Evolutionary conservation across 1,140 invertebrate genomes (phyloP).

Genomic region (Bombus balteatus): DNA sequence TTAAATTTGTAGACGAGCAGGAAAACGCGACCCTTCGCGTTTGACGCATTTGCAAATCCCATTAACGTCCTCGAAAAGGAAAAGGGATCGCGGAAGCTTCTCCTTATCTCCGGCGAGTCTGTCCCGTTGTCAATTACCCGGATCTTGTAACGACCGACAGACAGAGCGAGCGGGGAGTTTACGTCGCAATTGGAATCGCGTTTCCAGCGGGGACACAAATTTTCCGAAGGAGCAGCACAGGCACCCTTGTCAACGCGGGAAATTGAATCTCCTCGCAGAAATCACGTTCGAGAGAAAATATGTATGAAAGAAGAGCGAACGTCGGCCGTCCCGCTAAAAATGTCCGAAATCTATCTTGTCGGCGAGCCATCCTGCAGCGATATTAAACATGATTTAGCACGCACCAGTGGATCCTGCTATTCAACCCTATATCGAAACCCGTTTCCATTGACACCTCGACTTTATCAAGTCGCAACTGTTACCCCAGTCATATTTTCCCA

Average conservation of each 20-base stretch:
- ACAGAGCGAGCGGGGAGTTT: background rate
- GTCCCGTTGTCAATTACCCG: conserved; percentile 37
- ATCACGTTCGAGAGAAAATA: conserved; percentile 12
- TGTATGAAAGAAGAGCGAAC: background rate
- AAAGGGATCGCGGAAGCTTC: background rate
- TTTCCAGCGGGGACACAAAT: conserved; percentile 2
- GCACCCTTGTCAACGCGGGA: conserved; percentile 11
- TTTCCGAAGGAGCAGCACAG: background rate
- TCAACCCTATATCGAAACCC: conserved; percentile 1
- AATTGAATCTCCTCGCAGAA: conserved; percentile 7
- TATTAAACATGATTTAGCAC: conserved; percentile 38
- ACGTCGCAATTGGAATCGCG: conserved; percentile 23
- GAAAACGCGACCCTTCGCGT: background rate
- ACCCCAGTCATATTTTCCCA: conserved; percentile 20
- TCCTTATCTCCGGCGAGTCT: conserved; percentile 1
- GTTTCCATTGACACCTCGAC: conserved; percentile 2
- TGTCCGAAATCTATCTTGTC: conserved; percentile 32
- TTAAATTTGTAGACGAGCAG: background rate
- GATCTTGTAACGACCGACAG: conserved; percentile 21
- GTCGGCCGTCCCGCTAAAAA: background rate
- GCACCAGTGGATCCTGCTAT: background rate
- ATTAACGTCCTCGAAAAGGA: conserved; percentile 7
- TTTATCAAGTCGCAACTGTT: conserved; percentile 42
- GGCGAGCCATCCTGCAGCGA: background rate
- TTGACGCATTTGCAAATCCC: background rate